Evolutionary conservation across 2,113 vertebrate species (phyloP), one percentile per base, ranked within the genome.

Genomic region (Sclerurus mexicanus): DNA sequence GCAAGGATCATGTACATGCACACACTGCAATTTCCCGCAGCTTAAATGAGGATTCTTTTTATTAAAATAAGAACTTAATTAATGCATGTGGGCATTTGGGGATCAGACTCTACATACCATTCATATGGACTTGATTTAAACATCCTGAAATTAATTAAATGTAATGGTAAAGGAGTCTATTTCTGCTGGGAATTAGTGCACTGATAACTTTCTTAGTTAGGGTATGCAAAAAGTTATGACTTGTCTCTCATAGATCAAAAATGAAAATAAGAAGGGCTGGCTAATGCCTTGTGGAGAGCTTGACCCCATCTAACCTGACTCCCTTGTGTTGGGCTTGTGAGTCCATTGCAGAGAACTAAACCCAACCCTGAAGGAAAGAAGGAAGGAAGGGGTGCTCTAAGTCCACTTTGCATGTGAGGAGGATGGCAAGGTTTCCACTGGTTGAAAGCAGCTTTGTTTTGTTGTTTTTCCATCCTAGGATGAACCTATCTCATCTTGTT

Each of bases 51-150:
- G 83, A 95, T 90, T 93, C 46, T 42, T 93, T 84, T 81, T 58
- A 94, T 93, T 95, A 96, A 90, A 95, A 89, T 78, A 58, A 85
- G 47, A 95, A 90, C 40, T 93, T 97, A 96, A 97, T 96, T 96
- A 96, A 94, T 95, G 93, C 85, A 90, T 69, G 6, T 79, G 90
- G 90, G 88, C 82, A 95, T 96, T 92, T 90, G 64, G 86, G 83
- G 79, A 87, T 90, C 68, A 84, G 25, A 68, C 47, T 88, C 40
- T 80, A 35, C 16, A 16, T 53, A 87, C 37, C 3, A 19, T 78
- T 95, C 96, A 82, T 89, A 85, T 87, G 90, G 86, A 90, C 28
- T 84, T 92, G 73, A 96, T 94, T 97, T 93, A 85, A 92, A 81
- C 60, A 72, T 64, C 40, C 60, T 93, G 93, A 95, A 87, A 92